Percentiles rank a stretch among this genome's conserved stretches.
Evolutionary conservation across 1,140 invertebrate species (phyloP).

Genomic region (Ladona fulva): DNA sequence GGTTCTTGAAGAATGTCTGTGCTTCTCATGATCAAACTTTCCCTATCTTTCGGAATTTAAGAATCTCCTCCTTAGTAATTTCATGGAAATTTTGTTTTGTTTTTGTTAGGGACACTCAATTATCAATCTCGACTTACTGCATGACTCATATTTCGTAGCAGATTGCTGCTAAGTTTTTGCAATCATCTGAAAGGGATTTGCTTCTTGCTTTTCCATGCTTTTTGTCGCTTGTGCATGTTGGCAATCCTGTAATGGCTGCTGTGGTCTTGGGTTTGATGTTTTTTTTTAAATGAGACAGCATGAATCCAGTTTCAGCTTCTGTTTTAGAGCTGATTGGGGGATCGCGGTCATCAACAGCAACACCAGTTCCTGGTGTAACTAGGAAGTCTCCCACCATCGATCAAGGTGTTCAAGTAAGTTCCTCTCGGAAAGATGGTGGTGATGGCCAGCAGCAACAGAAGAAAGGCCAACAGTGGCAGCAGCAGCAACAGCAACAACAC

Average conservation of each 20-base stretch:
- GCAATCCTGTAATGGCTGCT: slow-evolving; percentile 24
- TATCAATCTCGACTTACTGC: too few species aligned
- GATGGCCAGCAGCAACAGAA: slow-evolving; percentile 27
- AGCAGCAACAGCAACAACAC: slow-evolving; percentile 24
- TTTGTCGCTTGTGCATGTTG: slow-evolving; percentile 36
- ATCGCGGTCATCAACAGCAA: slow-evolving; percentile 62
- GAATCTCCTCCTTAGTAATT: too few species aligned
- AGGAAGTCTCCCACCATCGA: slow-evolving; percentile 74
- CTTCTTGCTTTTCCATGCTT: too few species aligned
- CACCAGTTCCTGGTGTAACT: slow-evolving; percentile 55
- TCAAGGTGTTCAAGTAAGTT: slow-evolving; percentile 61
- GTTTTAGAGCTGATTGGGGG: slow-evolving; percentile 69
- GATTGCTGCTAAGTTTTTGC: too few species aligned
- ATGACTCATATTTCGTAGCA: too few species aligned
- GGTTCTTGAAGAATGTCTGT: too few species aligned
- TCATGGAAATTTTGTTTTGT: too few species aligned
- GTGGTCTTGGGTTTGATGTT: not conserved
- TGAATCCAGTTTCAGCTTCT: slow-evolving; percentile 21
- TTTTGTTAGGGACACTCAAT: too few species aligned
- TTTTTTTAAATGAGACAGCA: not conserved
- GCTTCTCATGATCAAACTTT: too few species aligned
- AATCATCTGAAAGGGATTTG: too few species aligned
- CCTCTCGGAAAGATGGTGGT: slow-evolving; percentile 23
- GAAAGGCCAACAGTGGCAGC: slow-evolving; percentile 33
- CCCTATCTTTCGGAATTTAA: too few species aligned